A percentile compares a stretch with the other conserved stretches of the same genome.
phyloP scores from a whole-genome alignment of 2,113 vertebrate genomes.

The Mustela lutreola region DNA sequence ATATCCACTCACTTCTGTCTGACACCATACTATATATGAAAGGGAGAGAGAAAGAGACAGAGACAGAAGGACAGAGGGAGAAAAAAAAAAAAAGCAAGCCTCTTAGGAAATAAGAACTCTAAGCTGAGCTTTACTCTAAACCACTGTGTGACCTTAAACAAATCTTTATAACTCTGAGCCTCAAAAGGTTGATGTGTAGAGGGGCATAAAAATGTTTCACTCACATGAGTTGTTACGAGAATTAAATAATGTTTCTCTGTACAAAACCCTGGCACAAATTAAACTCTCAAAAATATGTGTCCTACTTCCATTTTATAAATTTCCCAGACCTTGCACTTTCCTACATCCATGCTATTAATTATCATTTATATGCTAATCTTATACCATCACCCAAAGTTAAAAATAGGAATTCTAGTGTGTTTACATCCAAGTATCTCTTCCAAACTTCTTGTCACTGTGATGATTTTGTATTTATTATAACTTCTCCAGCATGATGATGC shows the following conservation, averaged over 20 bases:
- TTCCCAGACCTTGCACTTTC: not conserved
- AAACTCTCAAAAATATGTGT: not conserved
- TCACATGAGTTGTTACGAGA: not conserved
- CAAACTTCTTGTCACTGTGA: not conserved
- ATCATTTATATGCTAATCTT: not conserved
- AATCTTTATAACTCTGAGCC: not conserved
- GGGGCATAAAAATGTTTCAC: not conserved
- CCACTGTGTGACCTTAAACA: not conserved
- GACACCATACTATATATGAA: not conserved
- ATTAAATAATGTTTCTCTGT: not conserved
- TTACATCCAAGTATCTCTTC: not conserved
- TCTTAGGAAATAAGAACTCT: not conserved
- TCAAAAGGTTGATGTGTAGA: not conserved
- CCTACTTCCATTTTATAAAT: not conserved
- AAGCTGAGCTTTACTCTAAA: not conserved
- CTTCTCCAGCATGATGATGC: not conserved
- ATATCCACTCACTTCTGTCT: not conserved
- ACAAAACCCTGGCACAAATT: not conserved
- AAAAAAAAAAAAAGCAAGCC: not conserved
- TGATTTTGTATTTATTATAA: slow-evolving; percentile 35
- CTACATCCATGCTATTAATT: not conserved
- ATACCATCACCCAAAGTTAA: not conserved
- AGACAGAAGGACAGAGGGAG: not conserved
- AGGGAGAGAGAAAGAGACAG: too few species aligned
- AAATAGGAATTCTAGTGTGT: not conserved